phyloP scores from a whole-genome alignment of 2,888 invertebrate species.

The Saturnia pavonia region DNA sequence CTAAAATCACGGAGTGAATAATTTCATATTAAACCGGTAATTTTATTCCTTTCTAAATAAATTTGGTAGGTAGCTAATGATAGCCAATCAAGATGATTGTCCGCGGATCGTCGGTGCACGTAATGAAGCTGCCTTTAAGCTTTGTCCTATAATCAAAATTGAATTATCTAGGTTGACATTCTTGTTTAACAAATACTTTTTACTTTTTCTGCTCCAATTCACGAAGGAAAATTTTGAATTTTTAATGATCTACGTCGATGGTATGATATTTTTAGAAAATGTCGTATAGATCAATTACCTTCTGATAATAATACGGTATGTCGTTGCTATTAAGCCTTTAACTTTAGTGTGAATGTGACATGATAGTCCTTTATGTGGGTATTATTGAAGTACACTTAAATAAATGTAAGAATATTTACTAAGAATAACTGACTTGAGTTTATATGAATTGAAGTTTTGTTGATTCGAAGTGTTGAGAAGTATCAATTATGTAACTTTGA shows the following conservation, averaged over 20 bases:
- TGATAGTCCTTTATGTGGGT: conserved; percentile 1
- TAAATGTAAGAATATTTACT: neutral
- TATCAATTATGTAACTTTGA: too few relatives aligned
- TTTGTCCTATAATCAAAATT: conserved; percentile 82
- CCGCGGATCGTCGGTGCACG: conserved; percentile 71
- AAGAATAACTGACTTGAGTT: neutral
- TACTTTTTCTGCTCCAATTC: conserved; percentile 80
- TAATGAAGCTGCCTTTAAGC: conserved; percentile 78
- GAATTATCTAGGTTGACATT: conserved; percentile 80
- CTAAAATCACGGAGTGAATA: conserved; percentile 68
- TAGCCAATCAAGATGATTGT: conserved; percentile 77
- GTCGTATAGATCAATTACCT: conserved; percentile 36
- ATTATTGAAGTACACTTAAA: neutral
- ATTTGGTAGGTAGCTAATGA: conserved; percentile 75
- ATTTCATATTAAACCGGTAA: conserved; percentile 71
- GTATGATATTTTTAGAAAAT: conserved; percentile 41
- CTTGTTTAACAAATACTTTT: conserved; percentile 67
- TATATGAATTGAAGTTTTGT: neutral
- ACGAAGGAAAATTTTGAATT: conserved; percentile 64
- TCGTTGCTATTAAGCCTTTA: conserved; percentile 15
- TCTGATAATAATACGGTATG: conserved; percentile 42
- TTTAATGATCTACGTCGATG: conserved; percentile 52
- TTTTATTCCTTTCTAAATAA: conserved; percentile 68
- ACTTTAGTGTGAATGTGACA: conserved; percentile 21
- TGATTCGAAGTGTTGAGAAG: neutral